Conservation (phyloP, 2,113 vertebrate genomes). For the Cinclus mexicanus region DNA sequence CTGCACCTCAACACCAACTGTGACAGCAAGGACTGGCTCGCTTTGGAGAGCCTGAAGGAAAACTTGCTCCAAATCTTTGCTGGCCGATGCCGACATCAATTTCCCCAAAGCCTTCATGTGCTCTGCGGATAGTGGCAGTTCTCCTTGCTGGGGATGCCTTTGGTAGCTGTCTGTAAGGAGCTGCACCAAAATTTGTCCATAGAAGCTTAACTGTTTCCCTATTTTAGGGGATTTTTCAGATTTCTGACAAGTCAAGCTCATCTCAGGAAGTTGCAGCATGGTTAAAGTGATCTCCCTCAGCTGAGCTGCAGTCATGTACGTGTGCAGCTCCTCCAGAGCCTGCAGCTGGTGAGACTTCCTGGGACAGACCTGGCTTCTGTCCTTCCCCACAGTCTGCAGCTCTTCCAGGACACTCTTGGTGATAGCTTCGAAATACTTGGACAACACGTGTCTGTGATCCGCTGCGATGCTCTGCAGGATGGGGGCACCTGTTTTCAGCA, state of each 20-base stretch:
- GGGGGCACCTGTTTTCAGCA: slow-evolving; percentile 73
- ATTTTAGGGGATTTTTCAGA: background rate
- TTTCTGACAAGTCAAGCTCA: slow-evolving; percentile 60
- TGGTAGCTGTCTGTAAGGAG: slow-evolving; percentile 75
- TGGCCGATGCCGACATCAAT: slow-evolving; percentile 77
- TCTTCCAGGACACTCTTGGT: slow-evolving; percentile 78
- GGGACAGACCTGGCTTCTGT: background rate
- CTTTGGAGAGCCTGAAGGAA: slow-evolving; percentile 76
- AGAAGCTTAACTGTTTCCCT: slow-evolving; percentile 73
- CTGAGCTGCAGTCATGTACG: slow-evolving; percentile 73
- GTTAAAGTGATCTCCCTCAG: slow-evolving; percentile 79
- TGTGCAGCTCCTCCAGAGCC: slow-evolving; percentile 80
- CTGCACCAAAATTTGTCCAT: slow-evolving; percentile 79
- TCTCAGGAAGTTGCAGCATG: slow-evolving; percentile 81
- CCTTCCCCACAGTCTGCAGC: slow-evolving; percentile 27
- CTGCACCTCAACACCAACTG: slow-evolving; percentile 74
- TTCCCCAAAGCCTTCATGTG: slow-evolving; percentile 79
- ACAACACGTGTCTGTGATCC: slow-evolving; percentile 62
- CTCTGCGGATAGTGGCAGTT: slow-evolving; percentile 71
- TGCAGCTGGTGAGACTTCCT: slow-evolving; percentile 73
- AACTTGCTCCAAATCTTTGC: slow-evolving; percentile 76
- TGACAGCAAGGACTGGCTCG: slow-evolving; percentile 73
- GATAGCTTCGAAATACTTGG: slow-evolving; percentile 74
- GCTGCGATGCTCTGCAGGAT: slow-evolving; percentile 43
- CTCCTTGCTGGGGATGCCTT: slow-evolving; percentile 18